Conservation (phyloP, 2,113 vertebrate species). For the Nettapus auritus region DNA sequence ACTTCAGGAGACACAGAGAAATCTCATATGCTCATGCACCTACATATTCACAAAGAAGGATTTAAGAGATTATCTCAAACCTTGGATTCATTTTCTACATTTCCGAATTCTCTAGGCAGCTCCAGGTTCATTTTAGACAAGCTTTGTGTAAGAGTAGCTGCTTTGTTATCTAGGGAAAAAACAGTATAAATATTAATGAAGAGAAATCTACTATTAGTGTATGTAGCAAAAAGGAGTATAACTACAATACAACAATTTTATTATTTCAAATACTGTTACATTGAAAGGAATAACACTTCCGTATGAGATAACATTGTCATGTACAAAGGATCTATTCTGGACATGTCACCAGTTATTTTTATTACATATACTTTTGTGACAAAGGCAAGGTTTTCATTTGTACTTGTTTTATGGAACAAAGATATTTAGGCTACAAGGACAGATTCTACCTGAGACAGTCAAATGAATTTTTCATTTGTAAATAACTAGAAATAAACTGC, state of each 20-base stretch:
- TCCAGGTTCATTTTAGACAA: background rate
- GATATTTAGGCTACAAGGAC: background rate
- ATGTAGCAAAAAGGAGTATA: background rate
- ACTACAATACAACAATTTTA: background rate
- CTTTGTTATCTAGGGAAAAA: constrained; percentile 41
- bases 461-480: background rate
- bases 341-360: background rate
- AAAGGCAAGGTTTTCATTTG: background rate
- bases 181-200: background rate
- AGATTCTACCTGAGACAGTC: background rate
- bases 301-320: background rate
- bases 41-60: background rate
- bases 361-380: background rate
- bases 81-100: constrained; percentile 13
- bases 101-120: background rate
- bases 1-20: background rate
- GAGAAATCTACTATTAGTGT: background rate
- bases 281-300: background rate
- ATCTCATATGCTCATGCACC: background rate
- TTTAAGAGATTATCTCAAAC: constrained; percentile 50
- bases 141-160: background rate
- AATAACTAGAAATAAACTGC: background rate
- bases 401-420: background rate
- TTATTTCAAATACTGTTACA: background rate
- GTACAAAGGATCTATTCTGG: background rate